phyloP scores from a whole-genome alignment of 2,888 invertebrate species.

The Conus canariensis region DNA sequence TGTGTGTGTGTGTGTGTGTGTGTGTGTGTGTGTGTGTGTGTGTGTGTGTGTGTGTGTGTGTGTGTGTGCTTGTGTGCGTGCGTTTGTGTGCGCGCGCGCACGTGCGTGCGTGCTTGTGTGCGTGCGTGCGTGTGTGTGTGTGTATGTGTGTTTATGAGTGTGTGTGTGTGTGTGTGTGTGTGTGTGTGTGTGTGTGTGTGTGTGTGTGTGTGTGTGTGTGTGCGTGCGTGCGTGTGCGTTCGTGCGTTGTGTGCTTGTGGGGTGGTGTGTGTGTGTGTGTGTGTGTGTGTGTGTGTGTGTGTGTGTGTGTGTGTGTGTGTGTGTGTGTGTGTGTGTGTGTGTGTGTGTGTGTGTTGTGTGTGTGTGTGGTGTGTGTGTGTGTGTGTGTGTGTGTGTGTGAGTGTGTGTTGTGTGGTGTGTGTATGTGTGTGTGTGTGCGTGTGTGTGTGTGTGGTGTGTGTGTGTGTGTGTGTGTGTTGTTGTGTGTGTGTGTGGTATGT shows the following conservation, averaged over 20 bases:
- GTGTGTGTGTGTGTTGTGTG: conserved; percentile 2
- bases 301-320: conserved; percentile 15
- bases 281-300: neutral
- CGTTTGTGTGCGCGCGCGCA: neutral
- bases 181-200: too few relatives aligned
- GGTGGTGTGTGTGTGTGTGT: neutral
- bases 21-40: conserved; percentile 7
- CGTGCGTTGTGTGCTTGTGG: too few relatives aligned
- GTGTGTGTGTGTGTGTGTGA: neutral
- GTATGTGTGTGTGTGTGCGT: neutral
- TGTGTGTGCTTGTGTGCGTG: neutral
- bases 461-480: neutral
- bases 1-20: conserved; percentile 13
- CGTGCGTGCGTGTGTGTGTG: neutral
- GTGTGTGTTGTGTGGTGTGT: neutral
- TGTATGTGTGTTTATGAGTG: neutral
- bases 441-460: neutral
- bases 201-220: too few relatives aligned
- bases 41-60: conserved; percentile 9
- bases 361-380: conserved; percentile 6
- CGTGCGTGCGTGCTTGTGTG: neutral
- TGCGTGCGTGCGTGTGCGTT: too few relatives aligned
- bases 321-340: conserved; percentile 17
- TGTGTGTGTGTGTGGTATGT: too few relatives aligned
- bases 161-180: neutral